Base-by-base conservation (phyloP, 2,888 invertebrate genomes). In the Sceliomorpha sp. region DNA sequence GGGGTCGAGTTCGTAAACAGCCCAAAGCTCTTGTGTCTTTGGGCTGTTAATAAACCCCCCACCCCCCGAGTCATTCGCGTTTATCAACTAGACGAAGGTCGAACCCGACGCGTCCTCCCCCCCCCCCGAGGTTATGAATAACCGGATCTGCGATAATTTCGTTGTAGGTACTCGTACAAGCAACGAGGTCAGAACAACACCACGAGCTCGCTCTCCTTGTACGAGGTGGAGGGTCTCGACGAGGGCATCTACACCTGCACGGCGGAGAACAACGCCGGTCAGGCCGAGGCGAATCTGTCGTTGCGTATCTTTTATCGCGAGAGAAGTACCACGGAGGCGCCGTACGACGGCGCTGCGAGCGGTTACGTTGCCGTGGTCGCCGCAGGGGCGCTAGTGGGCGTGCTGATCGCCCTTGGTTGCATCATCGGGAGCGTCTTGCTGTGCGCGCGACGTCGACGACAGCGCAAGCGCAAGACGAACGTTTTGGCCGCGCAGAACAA, bases 211-310 rank as follows among this genome's bases (percentile, higher is more conserved):
- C 70, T 87, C 1, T 76, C 81, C 13, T 76, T 87, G 1, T 80
- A 82, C 59, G 73, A 78, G 1, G 75, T 80, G 5, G 83, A 85
- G 14, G 48, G 75, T 8, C 56, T 72, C 72, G 95, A 96, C 83
- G 96, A 96, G 80, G 96, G 96, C 2, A 95, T 94, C 5, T 96
- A 95, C 84, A 92, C 94, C 1, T 97, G 97, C 86, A 91, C 94
- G 8, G 96, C 96, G 0, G 95, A 95, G 82, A 97, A 97, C 85
- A 91, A 93, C 9, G 97, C 96, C 0, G 97, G 97, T 8, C 91
- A 90, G 59, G 91, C 93, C 0, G 92, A 92, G 73, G 93, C 94
- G 60, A 96, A 97, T 87, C 95, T 95, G 77, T 96, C 96, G 1
- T 91, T 97, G 73, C 90, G 92, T 70, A 92, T 95, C 40, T 90